phyloP scores from a whole-genome alignment of 2,797 vertebrate genomes.

The Eupleurogrammus muticus region DNA sequence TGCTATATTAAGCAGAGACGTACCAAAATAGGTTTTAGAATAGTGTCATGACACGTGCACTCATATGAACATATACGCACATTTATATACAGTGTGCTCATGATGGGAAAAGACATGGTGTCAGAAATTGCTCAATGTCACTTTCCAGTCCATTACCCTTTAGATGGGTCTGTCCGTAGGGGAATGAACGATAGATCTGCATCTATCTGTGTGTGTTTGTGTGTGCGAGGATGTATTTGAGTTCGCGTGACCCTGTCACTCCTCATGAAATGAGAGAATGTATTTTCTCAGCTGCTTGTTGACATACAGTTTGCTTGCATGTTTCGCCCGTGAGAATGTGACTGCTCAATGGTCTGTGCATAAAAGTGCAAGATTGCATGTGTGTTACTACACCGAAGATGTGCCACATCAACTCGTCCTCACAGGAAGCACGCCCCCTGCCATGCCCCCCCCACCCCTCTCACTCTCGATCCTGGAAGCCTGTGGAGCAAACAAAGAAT shows the following conservation, averaged over 20 bases:
- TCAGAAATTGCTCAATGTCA: constrained; percentile 55
- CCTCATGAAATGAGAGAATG: constrained; percentile 35
- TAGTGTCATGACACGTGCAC: constrained; percentile 10
- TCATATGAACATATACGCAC: neutral
- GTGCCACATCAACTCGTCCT: constrained; percentile 37
- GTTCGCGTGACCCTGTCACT: constrained; percentile 40
- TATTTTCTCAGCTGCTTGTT: constrained; percentile 41
- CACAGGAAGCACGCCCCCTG: constrained; percentile 7
- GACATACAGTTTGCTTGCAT: constrained; percentile 38
- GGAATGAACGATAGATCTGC: constrained; percentile 31
- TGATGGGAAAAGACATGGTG: constrained; percentile 34
- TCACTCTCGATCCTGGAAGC: constrained; percentile 14
- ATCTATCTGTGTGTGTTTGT: constrained; percentile 8
- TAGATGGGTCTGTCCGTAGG: constrained; percentile 41
- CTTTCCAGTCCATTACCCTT: constrained; percentile 65
- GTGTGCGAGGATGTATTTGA: constrained; percentile 5
- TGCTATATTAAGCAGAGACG: constrained; percentile 13
- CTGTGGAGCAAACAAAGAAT: neutral
- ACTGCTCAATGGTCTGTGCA: constrained; percentile 31
- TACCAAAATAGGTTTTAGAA: neutral
- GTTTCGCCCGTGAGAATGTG: constrained; percentile 36
- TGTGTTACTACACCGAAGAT: constrained; percentile 25
- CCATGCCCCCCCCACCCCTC: neutral
- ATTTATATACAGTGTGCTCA: neutral
- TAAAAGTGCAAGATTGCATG: constrained; percentile 24